Base-by-base conservation (phyloP, 1,140 invertebrate genomes). In the Drosophila santomea region DNA sequence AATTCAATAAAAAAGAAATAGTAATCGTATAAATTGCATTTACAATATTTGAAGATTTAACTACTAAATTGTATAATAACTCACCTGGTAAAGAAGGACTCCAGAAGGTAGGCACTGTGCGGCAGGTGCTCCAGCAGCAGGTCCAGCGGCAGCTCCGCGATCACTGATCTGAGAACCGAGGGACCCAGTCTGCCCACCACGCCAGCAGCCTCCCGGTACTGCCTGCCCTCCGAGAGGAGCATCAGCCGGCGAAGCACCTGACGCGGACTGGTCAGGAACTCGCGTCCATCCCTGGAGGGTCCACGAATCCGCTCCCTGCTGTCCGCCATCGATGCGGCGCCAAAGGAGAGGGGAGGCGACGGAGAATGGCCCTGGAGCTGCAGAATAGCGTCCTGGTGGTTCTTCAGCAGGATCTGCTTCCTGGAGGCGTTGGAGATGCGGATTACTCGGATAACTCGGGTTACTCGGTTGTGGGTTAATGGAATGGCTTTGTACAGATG, bases 61-160 rank as follows among this genome's bases (percentile, higher is more conserved):
- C 25, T 20, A 20, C 20, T 20, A 20, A 1, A 0, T 43, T 4
- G 1, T 1, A 4, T 15, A 2, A 10, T 35, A 3, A 47, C 86
- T 91, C 82, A 94, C 94, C 97, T 97, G 63, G 95, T 95, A 82
- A 97, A 97, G 1, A 98, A 94, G 0, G 97, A 96, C 91, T 98
- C 97, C 47, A 98, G 93, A 41, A 98, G 93, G 69, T 96, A 95
- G 1, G 98, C 94, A 51, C 96, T 97, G 90, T 97, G 95, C 2
- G 97, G 97, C 92, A 98, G 94, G 3, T 97, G 95, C 76, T 98
- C 97, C 25, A 98, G 95, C 75, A 98, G 94, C 73, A 97, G 93
- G 89, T 98, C 97, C 17, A 98, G 94, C 0, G 97, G 97, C 59
- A 98, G 93, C 69, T 98, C 97, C 0, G 94, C 93, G 0, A 95